These are phyloP conservation scores for Zosterops japonicus DNA, from an alignment of 2,113 vertebrate species.

Conservation along the genomic window DNA sequence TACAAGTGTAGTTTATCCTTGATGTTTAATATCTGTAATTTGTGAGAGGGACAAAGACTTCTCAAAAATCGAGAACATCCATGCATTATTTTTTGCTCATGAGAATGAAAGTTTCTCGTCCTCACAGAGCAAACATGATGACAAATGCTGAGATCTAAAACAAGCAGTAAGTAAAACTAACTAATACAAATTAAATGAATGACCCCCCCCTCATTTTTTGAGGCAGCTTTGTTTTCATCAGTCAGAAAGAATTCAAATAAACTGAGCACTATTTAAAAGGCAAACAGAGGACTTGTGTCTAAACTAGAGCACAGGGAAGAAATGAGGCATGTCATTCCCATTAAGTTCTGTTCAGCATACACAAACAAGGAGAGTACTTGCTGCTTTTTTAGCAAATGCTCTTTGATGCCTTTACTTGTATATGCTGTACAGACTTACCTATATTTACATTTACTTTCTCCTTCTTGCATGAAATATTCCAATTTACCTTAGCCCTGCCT, in stretches of 20 bases:
- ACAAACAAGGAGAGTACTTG: background rate
- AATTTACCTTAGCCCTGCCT: background rate
- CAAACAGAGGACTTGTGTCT: background rate
- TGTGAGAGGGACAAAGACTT: background rate
- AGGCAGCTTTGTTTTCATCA: background rate
- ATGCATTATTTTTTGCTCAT: background rate
- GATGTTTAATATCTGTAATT: background rate
- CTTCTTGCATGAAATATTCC: background rate
- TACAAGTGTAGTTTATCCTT: background rate
- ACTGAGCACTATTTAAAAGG: background rate
- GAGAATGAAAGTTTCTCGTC: background rate
- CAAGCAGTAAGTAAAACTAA: background rate
- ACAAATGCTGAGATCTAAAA: background rate
- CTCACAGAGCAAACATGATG: background rate
- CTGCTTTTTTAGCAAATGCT: background rate
- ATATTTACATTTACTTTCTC: background rate
- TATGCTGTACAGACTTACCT: background rate
- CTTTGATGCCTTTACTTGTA: background rate
- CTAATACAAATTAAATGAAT: background rate
- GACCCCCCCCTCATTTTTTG: background rate
- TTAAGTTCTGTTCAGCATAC: background rate
- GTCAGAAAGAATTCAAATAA: background rate
- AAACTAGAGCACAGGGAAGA: background rate
- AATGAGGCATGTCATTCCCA: slow-evolving; percentile 4
- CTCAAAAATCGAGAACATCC: background rate